phyloP scores from a whole-genome alignment of 1,140 invertebrate species.

The Luehdorfia chinensis region DNA sequence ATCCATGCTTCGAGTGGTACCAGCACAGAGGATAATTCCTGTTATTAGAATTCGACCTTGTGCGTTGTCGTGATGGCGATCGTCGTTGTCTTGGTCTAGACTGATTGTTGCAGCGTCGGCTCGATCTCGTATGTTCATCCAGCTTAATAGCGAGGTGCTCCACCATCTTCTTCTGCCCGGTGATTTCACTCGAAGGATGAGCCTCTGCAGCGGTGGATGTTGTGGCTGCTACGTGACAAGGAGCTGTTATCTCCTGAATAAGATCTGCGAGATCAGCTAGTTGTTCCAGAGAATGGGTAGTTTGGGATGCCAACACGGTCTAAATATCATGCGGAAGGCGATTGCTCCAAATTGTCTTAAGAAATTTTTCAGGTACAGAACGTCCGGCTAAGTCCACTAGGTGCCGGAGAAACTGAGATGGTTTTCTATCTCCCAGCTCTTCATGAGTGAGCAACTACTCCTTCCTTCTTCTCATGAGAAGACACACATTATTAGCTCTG shows the following conservation, averaged over 20 bases:
- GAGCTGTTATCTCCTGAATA: background rate
- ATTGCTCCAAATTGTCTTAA: background rate
- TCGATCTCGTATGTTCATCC: no score
- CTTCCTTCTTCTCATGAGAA: background rate
- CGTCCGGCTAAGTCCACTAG: background rate
- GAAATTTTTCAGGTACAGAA: background rate
- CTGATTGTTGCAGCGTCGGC: background rate
- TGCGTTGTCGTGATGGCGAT: background rate
- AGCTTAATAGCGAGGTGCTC: background rate
- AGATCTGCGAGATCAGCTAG: background rate
- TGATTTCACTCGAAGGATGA: background rate
- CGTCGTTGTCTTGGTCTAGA: background rate
- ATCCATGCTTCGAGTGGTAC: background rate
- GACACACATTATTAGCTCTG: no score
- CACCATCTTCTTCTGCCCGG: background rate
- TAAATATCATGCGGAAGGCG: background rate
- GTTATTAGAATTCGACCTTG: background rate
- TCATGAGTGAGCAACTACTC: background rate
- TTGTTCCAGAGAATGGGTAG: no score
- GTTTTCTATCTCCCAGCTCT: background rate
- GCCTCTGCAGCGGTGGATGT: background rate
- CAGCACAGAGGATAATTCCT: background rate
- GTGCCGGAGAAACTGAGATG: background rate
- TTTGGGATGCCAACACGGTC: background rate
- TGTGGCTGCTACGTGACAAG: background rate